Conservation (phyloP, 2,797 vertebrate species). For the Coregonus sp. region DNA sequence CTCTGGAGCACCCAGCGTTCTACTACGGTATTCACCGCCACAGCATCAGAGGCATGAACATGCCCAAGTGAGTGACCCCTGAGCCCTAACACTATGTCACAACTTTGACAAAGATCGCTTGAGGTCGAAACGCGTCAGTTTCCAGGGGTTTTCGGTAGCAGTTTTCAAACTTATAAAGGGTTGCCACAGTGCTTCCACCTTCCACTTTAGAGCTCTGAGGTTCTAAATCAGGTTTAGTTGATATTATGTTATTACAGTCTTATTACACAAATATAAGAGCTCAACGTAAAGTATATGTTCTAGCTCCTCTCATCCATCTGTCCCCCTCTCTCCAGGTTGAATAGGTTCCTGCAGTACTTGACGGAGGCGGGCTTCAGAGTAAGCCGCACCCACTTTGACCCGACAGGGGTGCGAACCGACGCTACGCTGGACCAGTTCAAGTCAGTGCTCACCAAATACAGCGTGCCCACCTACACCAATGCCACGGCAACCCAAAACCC, state of each 20-base stretch:
- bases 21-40: conserved; percentile 98
- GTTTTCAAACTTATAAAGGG: too few species aligned
- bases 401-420: conserved; percentile 91
- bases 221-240: not conserved
- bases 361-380: conserved; percentile 93
- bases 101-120: not conserved
- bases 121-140: not conserved
- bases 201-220: too few species aligned
- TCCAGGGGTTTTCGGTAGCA: not conserved
- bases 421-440: conserved; percentile 89
- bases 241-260: not conserved
- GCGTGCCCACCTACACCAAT: conserved; percentile 79
- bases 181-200: not conserved
- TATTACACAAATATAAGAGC: not conserved
- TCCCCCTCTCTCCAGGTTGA: conserved; percentile 77
- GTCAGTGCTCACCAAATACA: conserved; percentile 88
- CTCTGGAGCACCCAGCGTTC: conserved; percentile 88
- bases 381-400: conserved; percentile 95
- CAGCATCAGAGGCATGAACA: conserved; percentile 95
- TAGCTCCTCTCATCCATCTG: not conserved
- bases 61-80: conserved; percentile 89
- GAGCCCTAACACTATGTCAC: not conserved
- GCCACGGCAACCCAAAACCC: conserved; percentile 52
- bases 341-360: conserved; percentile 91
- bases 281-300: not conserved